Evolutionary conservation across 2,888 invertebrate species (phyloP).

Genomic region (Podabrus alpinus): DNA sequence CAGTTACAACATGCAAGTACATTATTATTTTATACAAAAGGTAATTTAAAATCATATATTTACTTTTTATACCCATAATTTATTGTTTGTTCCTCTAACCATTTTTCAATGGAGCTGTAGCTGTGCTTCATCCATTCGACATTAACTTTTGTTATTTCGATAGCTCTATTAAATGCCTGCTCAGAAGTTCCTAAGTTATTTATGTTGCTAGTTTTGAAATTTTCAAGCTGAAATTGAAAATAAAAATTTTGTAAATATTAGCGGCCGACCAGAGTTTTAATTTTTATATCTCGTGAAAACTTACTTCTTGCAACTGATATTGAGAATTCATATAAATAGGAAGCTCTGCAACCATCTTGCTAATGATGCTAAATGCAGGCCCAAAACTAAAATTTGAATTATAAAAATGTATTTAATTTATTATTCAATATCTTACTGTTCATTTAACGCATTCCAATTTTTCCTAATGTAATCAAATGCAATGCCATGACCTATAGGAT

Average conservation of each 20-base stretch:
- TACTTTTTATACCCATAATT: constrained; percentile 32
- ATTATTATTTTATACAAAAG: background rate
- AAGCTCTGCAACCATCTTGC: constrained; percentile 59
- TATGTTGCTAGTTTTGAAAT: constrained; percentile 52
- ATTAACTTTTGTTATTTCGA: constrained; percentile 60
- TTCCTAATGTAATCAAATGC: constrained; percentile 64
- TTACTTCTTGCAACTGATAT: constrained; percentile 50
- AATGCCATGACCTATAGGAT: constrained; percentile 62
- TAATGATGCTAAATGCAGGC: constrained; percentile 60
- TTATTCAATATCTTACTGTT: constrained; percentile 51
- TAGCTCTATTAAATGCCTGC: constrained; percentile 58
- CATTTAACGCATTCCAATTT: constrained; percentile 56
- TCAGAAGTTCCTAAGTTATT: constrained; percentile 58
- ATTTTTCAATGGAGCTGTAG: constrained; percentile 52
- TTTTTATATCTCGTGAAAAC: background rate
- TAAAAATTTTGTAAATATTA: background rate
- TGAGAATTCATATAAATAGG: constrained; percentile 61
- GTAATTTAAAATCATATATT: background rate
- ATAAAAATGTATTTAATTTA: background rate
- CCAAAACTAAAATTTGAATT: constrained; percentile 55
- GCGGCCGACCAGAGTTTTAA: background rate
- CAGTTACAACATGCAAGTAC: background rate
- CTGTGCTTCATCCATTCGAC: constrained; percentile 63
- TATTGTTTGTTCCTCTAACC: constrained; percentile 46
- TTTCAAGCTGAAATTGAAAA: constrained; percentile 48